A percentile compares a stretch with the other conserved stretches of the same genome.
phyloP scores from a whole-genome alignment of 2,797 vertebrate species.

The Hemibagrus guttatus region DNA sequence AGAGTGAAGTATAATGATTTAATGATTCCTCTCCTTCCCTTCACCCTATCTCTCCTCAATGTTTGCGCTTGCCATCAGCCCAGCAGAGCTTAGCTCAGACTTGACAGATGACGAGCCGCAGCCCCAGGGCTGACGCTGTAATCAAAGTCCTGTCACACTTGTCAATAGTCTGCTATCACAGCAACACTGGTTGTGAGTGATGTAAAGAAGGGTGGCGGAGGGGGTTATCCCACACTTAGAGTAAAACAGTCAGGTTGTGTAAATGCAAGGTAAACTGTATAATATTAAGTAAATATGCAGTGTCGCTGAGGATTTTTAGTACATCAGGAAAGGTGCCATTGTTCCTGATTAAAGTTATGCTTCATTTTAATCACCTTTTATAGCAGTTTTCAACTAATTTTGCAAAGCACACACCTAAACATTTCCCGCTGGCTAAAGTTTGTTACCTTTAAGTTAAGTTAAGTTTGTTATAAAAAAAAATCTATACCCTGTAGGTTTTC shows the following conservation, averaged over 20 bases:
- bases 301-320: background rate
- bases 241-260: conserved; percentile 12
- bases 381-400: background rate
- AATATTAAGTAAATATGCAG: conserved; percentile 1
- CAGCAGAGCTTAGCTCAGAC: conserved; percentile 72
- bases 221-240: conserved; percentile 50
- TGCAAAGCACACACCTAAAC: background rate
- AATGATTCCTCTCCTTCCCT: conserved; percentile 56
- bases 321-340: background rate
- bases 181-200: conserved; percentile 74
- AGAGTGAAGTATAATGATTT: conserved; percentile 49
- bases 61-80: conserved; percentile 52
- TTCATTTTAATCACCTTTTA: background rate
- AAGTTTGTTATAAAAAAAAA: no score
- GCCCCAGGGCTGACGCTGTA: conserved; percentile 94
- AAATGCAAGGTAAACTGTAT: background rate
- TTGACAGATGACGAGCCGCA: conserved; percentile 93
- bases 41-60: conserved; percentile 37
- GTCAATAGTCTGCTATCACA: conserved; percentile 91
- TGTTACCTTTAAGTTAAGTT: no score
- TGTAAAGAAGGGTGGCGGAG: conserved; percentile 73
- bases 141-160: conserved; percentile 97
- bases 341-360: background rate
- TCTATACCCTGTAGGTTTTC: no score
- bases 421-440: background rate